Conservation (phyloP, 2,113 vertebrate genomes). For the Petrocephalus microphthalmus region DNA sequence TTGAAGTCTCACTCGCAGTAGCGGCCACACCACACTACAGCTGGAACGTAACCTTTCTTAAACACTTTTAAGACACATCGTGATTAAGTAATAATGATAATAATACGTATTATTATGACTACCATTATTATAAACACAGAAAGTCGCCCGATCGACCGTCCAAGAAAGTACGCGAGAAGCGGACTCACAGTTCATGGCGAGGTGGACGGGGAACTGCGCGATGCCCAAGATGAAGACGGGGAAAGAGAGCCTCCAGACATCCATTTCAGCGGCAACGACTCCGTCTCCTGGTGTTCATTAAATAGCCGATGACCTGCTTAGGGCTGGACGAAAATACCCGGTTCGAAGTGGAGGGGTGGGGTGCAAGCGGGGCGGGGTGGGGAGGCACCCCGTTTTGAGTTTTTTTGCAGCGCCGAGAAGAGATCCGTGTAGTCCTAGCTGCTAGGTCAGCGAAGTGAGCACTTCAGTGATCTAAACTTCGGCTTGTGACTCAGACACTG, state of each 20-base stretch:
- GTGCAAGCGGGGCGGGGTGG: background rate
- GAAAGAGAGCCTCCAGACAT: background rate
- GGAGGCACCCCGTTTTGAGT: background rate
- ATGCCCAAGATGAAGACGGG: background rate
- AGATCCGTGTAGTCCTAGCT: background rate
- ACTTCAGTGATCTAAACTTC: background rate
- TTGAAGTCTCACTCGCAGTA: background rate
- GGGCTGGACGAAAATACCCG: background rate
- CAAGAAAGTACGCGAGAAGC: background rate
- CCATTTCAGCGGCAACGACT: background rate
- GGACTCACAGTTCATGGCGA: background rate
- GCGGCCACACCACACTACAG: background rate
- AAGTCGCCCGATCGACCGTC: background rate
- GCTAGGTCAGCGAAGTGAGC: slow-evolving; percentile 7
- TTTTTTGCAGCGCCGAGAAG: background rate
- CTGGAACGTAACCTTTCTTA: background rate
- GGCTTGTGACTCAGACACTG: background rate
- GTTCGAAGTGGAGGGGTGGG: background rate
- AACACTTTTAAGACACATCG: background rate
- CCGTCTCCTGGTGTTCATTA: background rate
- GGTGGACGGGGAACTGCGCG: background rate
- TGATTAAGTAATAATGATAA: background rate
- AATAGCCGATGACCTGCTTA: background rate
- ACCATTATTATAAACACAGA: background rate
- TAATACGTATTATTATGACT: background rate